These are phyloP conservation scores for Anthophora plumipes DNA, from an alignment of 2,888 invertebrate species.

Conservation along the genomic window DNA sequence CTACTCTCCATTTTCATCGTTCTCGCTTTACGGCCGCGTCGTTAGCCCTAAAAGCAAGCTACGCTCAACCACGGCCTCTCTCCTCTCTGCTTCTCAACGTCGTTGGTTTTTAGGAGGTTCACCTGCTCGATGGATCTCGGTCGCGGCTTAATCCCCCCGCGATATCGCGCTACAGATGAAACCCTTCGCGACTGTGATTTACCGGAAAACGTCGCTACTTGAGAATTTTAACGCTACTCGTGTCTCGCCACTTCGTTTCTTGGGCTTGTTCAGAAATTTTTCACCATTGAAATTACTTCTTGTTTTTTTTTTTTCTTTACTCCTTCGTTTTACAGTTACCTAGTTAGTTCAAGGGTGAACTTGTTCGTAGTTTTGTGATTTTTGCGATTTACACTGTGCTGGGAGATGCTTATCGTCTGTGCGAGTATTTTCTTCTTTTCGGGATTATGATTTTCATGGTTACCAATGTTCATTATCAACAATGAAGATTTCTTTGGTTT, in stretches of 20 bases:
- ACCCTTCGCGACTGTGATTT: neutral
- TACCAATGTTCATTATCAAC: too few species aligned
- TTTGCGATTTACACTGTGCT: too few species aligned
- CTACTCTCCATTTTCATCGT: slow-evolving; percentile 65
- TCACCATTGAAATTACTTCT: neutral
- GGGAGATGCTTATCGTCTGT: too few species aligned
- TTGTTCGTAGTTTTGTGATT: too few species aligned
- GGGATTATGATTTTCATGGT: too few species aligned
- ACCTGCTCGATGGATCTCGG: slow-evolving; percentile 44
- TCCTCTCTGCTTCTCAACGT: slow-evolving; percentile 32
- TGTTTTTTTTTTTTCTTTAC: neutral
- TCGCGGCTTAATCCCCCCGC: slow-evolving; percentile 42
- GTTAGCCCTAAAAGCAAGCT: slow-evolving; percentile 65
- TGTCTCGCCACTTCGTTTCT: neutral
- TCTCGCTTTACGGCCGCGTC: slow-evolving; percentile 64
- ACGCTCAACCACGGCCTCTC: slow-evolving; percentile 12
- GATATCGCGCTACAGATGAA: slow-evolving; percentile 16
- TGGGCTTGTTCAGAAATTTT: too few species aligned
- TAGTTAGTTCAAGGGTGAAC: too few species aligned
- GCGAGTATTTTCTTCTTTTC: too few species aligned
- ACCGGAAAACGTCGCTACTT: too few species aligned
- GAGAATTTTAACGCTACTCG: neutral
- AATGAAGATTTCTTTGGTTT: too few species aligned
- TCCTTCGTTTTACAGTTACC: too few species aligned
- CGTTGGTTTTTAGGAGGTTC: slow-evolving; percentile 44